Conservation (phyloP, 2,113 vertebrate genomes). For the Xenopus laevis region DNA sequence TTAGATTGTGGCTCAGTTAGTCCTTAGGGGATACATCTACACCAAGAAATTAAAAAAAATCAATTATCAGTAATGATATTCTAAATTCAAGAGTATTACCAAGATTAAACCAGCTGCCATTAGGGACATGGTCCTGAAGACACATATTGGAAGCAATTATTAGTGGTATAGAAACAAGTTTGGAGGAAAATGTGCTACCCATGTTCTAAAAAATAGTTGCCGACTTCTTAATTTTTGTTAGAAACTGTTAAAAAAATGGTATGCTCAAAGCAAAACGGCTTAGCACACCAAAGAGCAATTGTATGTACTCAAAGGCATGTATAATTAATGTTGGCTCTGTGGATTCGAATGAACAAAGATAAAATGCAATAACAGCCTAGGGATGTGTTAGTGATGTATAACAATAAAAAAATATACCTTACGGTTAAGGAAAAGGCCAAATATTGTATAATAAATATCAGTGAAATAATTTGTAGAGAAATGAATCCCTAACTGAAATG, state of each 20-base stretch:
- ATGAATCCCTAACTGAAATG: not conserved
- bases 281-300: not conserved
- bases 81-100: slow-evolving; percentile 24
- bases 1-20: not conserved
- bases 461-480: not conserved
- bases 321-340: not conserved
- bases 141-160: slow-evolving; percentile 18
- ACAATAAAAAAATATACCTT: not conserved
- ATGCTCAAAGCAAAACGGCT: not conserved
- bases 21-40: slow-evolving; percentile 22
- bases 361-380: not conserved
- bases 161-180: not conserved
- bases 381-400: too few species aligned
- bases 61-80: slow-evolving; percentile 33
- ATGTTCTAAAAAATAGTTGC: slow-evolving; percentile 5
- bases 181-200: not conserved
- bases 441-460: not conserved
- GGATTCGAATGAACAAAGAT: slow-evolving; percentile 1
- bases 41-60: slow-evolving; percentile 26
- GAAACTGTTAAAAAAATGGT: not conserved
- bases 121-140: slow-evolving; percentile 1
- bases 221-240: not conserved
- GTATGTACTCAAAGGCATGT: not conserved
- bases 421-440: not conserved
- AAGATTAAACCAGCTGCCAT: slow-evolving; percentile 20